Conservation (phyloP, 2,113 vertebrate genomes). For the Labeo rohita region DNA sequence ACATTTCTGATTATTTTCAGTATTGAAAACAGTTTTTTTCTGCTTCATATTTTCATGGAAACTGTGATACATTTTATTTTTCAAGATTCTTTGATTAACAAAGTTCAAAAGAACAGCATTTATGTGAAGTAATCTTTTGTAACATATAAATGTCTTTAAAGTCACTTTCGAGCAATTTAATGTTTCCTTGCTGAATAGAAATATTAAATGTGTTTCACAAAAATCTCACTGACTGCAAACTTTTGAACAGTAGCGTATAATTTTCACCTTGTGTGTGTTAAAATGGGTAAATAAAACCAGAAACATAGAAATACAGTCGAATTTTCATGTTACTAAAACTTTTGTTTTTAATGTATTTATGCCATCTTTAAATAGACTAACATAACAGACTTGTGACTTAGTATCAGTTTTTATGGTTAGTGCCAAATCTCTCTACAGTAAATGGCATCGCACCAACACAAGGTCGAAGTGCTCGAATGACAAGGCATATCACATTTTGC, state of each 20-base stretch:
- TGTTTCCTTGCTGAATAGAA: background rate
- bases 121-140: background rate
- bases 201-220: background rate
- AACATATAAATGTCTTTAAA: background rate
- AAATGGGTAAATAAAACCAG: background rate
- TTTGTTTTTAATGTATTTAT: background rate
- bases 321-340: background rate
- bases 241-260: background rate
- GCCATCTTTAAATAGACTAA: background rate
- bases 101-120: background rate
- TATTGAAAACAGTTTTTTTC: too few species aligned
- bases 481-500: constrained; percentile 19
- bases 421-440: background rate
- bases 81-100: background rate
- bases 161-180: background rate
- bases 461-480: constrained; percentile 11
- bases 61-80: background rate
- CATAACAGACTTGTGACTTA: background rate
- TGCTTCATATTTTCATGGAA: too few species aligned
- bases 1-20: too few species aligned
- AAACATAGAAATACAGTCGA: background rate
- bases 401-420: background rate
- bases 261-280: background rate
- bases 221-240: background rate
- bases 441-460: background rate